A percentile compares a stretch with the other conserved stretches of the same genome.
phyloP scores from a whole-genome alignment of 53 echinoderm and acorn worm genomes.

The Temnopleurus reevesii region DNA sequence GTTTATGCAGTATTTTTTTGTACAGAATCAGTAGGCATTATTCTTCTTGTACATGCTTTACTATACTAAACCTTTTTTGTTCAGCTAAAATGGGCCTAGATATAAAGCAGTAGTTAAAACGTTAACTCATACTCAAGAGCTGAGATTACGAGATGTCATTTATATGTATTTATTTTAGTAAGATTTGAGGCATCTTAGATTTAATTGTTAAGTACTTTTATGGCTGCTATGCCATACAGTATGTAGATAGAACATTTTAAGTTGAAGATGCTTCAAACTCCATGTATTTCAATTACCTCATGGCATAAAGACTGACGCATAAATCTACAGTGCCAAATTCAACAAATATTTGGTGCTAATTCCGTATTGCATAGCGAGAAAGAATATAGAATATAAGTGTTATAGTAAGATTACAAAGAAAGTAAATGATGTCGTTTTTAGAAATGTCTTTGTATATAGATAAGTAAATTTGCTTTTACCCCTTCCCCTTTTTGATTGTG shows the following conservation, averaged over 20 bases:
- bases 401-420: background rate
- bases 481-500: background rate
- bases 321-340: background rate
- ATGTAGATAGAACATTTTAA: background rate
- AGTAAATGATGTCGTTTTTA: background rate
- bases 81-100: background rate
- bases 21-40: conserved; percentile 17
- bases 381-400: background rate
- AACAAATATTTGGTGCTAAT: conserved; percentile 19
- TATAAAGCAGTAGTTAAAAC: background rate
- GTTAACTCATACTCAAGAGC: background rate
- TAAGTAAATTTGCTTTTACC: background rate
- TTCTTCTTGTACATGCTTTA: conserved; percentile 29
- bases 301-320: background rate
- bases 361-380: background rate
- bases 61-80: background rate
- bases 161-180: conserved; percentile 14
- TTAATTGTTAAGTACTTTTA: too few species aligned
- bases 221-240: background rate
- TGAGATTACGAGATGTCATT: background rate
- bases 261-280: background rate
- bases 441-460: background rate
- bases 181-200: background rate
- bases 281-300: background rate
- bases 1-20: conserved; percentile 12